phyloP scores from a whole-genome alignment of 2,797 vertebrate genomes.

The Notolepis coatsorum region DNA sequence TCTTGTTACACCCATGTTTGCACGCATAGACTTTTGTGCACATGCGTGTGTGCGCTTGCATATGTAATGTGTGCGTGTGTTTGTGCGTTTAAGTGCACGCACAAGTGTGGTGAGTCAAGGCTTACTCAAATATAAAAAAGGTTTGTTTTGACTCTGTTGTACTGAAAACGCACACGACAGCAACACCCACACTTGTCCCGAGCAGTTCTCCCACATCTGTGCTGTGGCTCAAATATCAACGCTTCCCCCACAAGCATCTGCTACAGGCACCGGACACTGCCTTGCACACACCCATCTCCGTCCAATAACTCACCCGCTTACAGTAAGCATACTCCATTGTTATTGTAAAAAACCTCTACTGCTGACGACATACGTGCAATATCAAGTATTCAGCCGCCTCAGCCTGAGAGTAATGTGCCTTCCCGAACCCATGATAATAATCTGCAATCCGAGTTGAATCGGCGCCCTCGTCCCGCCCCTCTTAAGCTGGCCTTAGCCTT shows the following conservation, averaged over 20 bases:
- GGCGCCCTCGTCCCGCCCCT: too few species aligned
- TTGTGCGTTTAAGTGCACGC: conserved; percentile 16
- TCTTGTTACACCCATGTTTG: background rate
- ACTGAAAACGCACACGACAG: conserved; percentile 55
- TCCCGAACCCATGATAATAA: background rate
- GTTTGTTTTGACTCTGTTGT: conserved; percentile 62
- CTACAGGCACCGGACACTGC: conserved; percentile 37
- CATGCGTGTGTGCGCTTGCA: background rate
- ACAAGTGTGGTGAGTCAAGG: conserved; percentile 41
- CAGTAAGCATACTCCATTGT: conserved; percentile 40
- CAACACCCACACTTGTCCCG: conserved; percentile 65
- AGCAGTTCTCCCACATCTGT: conserved; percentile 73
- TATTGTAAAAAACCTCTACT: conserved; percentile 28
- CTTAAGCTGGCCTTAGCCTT: too few species aligned
- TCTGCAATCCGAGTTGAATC: too few species aligned
- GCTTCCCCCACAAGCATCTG: conserved; percentile 58
- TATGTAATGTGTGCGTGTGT: background rate
- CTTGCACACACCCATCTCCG: conserved; percentile 24
- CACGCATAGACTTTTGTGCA: background rate
- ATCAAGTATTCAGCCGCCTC: background rate
- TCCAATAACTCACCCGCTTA: conserved; percentile 42
- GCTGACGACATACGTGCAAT: conserved; percentile 14
- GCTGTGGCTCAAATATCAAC: conserved; percentile 72
- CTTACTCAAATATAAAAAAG: conserved; percentile 60
- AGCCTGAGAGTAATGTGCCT: background rate